Evolutionary conservation across 2,888 invertebrate species (phyloP).

Genomic region (Stenolophus ochropezus): DNA sequence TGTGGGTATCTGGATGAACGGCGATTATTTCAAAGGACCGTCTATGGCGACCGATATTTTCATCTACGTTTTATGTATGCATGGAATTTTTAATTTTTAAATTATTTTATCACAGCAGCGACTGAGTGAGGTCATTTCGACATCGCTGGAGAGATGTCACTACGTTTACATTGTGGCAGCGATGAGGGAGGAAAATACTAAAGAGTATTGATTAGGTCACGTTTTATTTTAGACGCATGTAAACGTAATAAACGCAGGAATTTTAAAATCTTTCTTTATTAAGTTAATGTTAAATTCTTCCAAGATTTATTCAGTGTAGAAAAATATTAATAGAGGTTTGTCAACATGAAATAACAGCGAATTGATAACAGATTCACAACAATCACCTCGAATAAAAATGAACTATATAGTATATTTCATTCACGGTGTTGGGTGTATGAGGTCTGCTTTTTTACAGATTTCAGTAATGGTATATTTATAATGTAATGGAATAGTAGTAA

Average conservation of each 20-base stretch:
- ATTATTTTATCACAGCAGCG: constrained; percentile 48
- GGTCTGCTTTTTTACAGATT: too few relatives aligned
- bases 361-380: too few relatives aligned
- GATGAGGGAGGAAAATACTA: neutral
- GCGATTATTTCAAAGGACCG: constrained; percentile 33
- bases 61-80: constrained; percentile 51
- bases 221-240: neutral
- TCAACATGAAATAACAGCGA: too few relatives aligned
- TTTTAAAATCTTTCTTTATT: neutral
- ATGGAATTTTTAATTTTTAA: constrained; percentile 57
- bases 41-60: constrained; percentile 43
- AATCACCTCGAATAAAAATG: too few relatives aligned
- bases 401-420: too few relatives aligned
- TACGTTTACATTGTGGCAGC: neutral
- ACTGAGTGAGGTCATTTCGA: neutral
- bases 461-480: too few relatives aligned
- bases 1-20: neutral
- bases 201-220: neutral
- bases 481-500: too few relatives aligned
- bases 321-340: too few relatives aligned
- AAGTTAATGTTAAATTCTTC: too few relatives aligned
- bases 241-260: neutral
- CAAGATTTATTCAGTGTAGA: too few relatives aligned
- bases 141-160: neutral
- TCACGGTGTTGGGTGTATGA: too few relatives aligned